Evolutionary conservation across 2,113 vertebrate species (phyloP).

Genomic region (Rattus norvegicus): GRCr8 NC_086019.1:187194501-187195000

Average conservation of each 20-base stretch:
- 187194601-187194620: background rate
- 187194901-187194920: background rate
- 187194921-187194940: background rate
- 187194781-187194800: background rate
- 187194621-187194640: background rate
- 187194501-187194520: background rate
- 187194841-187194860: background rate
- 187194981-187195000: background rate
- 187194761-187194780: too few species aligned
- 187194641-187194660: background rate
- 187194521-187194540: background rate
- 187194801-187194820: background rate
- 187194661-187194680: background rate
- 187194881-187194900: background rate
- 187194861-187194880: background rate
- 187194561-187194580: background rate
- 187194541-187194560: background rate
- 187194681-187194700: background rate
- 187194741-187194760: background rate
- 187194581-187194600: background rate
- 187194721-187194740: too few species aligned
- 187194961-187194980: background rate
- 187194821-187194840: background rate
- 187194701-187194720: too few species aligned
- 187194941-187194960: background rate